Percentiles rank a stretch among this genome's conserved stretches.
These are phyloP conservation scores for Romanogobio albipinnatus DNA, from an alignment of 2,113 vertebrate genomes.

Conservation along the genomic window DNA sequence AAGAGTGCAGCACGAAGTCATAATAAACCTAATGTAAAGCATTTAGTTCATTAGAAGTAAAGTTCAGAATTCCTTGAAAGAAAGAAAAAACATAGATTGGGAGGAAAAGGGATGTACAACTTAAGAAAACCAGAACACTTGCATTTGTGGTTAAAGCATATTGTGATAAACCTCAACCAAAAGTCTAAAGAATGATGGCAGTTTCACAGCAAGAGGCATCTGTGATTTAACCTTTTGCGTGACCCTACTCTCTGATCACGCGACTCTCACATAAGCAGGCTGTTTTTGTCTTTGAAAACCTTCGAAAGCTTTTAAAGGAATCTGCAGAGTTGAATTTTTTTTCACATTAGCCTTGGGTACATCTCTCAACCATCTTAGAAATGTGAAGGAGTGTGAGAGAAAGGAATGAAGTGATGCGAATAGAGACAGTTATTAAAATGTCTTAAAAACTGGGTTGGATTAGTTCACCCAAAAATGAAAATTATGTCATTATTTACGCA, in stretches of 20 bases:
- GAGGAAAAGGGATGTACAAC: neutral
- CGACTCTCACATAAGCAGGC: constrained; percentile 29
- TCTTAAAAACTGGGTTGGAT: neutral
- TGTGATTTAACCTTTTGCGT: constrained; percentile 42
- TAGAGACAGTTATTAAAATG: constrained; percentile 20
- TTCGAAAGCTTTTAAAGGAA: constrained; percentile 24
- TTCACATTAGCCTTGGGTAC: constrained; percentile 43
- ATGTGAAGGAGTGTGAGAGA: constrained; percentile 45
- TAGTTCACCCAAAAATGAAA: too few relatives aligned
- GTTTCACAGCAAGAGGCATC: constrained; percentile 32
- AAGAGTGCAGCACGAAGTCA: constrained; percentile 2
- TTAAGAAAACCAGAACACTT: neutral
- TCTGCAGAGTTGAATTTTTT: constrained; percentile 30
- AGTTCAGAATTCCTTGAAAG: neutral
- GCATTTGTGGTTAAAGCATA: neutral
- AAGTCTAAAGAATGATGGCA: neutral
- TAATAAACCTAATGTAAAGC: neutral
- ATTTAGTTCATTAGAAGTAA: neutral
- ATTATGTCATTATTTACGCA: too few relatives aligned
- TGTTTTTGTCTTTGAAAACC: constrained; percentile 40
- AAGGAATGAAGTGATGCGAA: constrained; percentile 30
- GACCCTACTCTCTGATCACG: constrained; percentile 43
- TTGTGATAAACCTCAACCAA: too few relatives aligned
- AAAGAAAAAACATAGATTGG: neutral
- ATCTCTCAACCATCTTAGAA: constrained; percentile 36